Evolutionary conservation across 2,113 vertebrate genomes (phyloP).

Genomic region (Isurus oxyrinchus): DNA sequence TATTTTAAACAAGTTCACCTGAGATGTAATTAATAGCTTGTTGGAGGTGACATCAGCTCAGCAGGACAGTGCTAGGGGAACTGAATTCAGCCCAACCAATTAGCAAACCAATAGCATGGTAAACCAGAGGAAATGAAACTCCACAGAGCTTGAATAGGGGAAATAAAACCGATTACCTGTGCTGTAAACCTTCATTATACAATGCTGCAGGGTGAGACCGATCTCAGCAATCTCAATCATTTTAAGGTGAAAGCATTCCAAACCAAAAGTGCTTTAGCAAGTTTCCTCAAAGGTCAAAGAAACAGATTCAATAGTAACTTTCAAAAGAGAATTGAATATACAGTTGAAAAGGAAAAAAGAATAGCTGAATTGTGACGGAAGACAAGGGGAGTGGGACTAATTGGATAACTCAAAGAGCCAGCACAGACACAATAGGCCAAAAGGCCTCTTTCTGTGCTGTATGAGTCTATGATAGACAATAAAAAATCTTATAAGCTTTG

Average conservation of each 20-base stretch:
- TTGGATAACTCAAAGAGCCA: neutral
- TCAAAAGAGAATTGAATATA: neutral
- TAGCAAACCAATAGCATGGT: neutral
- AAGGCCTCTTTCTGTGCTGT: neutral
- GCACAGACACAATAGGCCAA: too few species aligned
- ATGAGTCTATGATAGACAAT: neutral
- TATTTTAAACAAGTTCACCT: conserved; percentile 6
- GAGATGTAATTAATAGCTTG: neutral
- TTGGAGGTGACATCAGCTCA: neutral
- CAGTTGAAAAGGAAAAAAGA: neutral
- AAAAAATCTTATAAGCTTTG: neutral
- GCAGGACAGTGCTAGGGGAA: neutral
- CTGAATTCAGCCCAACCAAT: neutral
- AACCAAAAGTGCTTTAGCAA: neutral
- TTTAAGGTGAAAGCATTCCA: neutral
- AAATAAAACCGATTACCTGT: neutral
- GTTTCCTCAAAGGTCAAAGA: neutral
- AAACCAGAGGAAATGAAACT: conserved; percentile 15
- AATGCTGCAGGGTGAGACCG: neutral
- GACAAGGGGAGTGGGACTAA: neutral
- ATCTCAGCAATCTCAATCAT: neutral
- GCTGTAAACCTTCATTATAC: neutral
- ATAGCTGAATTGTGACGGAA: neutral
- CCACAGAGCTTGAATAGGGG: neutral
- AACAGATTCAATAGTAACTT: neutral